Evolutionary conservation across 2,797 vertebrate species (phyloP).

Genomic region (Hyperoplus immaculatus): DNA sequence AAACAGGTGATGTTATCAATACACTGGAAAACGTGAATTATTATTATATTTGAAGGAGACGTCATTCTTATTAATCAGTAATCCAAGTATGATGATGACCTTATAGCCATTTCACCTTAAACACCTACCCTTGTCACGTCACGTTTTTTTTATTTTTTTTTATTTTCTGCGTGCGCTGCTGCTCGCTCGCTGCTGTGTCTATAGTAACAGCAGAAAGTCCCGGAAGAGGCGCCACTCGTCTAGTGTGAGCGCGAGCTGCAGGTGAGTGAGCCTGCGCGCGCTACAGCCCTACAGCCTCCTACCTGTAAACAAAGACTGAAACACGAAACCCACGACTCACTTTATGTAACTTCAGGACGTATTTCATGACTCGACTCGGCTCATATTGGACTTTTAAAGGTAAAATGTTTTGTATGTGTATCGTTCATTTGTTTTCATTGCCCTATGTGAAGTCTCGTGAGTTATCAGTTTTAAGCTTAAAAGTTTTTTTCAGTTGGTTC

Average conservation of each 20-base stretch:
- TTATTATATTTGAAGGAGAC: neutral
- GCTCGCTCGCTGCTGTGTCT: conserved; percentile 2
- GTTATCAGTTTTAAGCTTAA: neutral
- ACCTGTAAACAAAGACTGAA: conserved; percentile 49
- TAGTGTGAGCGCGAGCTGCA: conserved; percentile 10
- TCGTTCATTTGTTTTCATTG: neutral
- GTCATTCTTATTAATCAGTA: neutral
- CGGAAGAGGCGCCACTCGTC: conserved; percentile 62
- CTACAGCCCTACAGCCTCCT: neutral
- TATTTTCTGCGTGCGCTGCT: conserved; percentile 9
- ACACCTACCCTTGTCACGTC: conserved; percentile 16
- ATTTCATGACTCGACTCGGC: neutral
- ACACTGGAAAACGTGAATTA: neutral
- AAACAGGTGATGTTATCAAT: too few relatives aligned
- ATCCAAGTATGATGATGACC: neutral
- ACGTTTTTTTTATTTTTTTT: conserved; percentile 7
- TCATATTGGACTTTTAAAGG: neutral
- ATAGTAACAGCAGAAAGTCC: conserved; percentile 53
- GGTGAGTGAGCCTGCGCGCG: conserved; percentile 50
- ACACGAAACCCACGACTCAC: conserved; percentile 9
- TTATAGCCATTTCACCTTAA: neutral
- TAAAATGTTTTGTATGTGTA: too few relatives aligned
- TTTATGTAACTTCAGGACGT: conserved; percentile 7
- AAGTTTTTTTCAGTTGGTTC: neutral
- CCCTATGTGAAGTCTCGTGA: too few relatives aligned